phyloP scores from a whole-genome alignment of 2,888 invertebrate species.

The Pharmacophagus antenor region DNA sequence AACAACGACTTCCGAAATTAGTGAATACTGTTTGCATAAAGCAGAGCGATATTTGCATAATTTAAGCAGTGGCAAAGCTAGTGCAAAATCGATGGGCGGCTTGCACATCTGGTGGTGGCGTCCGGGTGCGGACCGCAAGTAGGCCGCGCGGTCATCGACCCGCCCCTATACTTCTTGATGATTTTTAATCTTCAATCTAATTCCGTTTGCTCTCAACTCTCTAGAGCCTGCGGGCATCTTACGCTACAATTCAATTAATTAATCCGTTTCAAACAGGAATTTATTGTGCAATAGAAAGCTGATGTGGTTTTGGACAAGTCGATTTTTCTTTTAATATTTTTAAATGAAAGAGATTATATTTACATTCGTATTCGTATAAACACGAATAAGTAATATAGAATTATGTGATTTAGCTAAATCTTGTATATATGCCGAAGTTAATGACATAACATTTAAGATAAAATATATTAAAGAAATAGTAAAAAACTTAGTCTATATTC shows the following conservation, averaged over 20 bases:
- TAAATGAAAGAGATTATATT: too few species aligned
- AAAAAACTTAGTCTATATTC: too few species aligned
- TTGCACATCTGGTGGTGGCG: constrained; percentile 23
- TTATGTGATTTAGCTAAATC: too few species aligned
- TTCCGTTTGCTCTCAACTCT: constrained; percentile 21
- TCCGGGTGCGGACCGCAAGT: constrained; percentile 32
- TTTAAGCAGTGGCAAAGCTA: constrained; percentile 16
- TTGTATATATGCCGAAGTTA: too few species aligned
- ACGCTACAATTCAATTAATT: constrained; percentile 4
- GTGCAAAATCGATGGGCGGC: constrained; percentile 27
- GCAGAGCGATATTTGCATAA: constrained; percentile 18
- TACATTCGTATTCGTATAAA: too few species aligned
- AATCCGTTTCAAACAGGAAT: background rate
- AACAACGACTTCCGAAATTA: background rate
- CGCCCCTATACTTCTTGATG: constrained; percentile 33
- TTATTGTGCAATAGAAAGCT: background rate
- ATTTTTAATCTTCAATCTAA: constrained; percentile 35
- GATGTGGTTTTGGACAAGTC: background rate
- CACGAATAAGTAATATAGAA: too few species aligned
- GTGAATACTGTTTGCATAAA: constrained; percentile 19
- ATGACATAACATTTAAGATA: too few species aligned
- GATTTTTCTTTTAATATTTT: too few species aligned
- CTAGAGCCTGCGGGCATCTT: constrained; percentile 9
- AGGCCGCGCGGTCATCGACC: constrained; percentile 38
- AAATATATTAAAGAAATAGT: too few species aligned